phyloP scores from a whole-genome alignment of 2,888 invertebrate genomes.

The Lamellibrachia satsuma region DNA sequence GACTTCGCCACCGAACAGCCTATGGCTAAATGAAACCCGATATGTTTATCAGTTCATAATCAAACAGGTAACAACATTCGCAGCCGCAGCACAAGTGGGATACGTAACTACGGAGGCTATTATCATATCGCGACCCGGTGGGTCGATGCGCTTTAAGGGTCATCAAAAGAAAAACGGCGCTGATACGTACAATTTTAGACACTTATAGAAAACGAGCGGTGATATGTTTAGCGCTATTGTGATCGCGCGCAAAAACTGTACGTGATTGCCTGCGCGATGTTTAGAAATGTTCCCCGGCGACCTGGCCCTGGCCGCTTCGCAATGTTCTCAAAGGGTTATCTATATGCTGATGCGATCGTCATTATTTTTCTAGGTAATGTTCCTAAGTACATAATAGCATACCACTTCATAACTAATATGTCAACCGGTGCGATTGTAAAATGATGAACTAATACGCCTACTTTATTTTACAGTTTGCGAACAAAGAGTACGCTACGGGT shows the following conservation, averaged over 20 bases:
- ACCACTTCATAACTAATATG: background rate
- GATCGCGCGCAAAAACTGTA: background rate
- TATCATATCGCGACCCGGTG: background rate
- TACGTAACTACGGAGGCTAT: background rate
- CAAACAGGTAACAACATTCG: background rate
- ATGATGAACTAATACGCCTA: background rate
- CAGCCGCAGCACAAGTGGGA: background rate
- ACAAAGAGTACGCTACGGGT: background rate
- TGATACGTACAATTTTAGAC: background rate
- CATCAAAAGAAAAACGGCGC: background rate
- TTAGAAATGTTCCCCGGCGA: background rate
- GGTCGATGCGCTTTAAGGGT: background rate
- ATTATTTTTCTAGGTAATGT: background rate
- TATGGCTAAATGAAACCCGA: background rate
- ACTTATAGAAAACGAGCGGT: background rate
- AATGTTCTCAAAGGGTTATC: background rate
- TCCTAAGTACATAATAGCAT: background rate
- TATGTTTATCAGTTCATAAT: slow-evolving; percentile 9
- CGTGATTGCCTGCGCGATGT: background rate
- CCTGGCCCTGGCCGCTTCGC: background rate
- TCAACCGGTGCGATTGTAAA: background rate
- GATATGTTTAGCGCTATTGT: background rate
- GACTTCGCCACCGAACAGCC: background rate
- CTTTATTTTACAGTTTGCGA: background rate
- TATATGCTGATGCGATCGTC: background rate